These are phyloP conservation scores for Drosophila sulfurigaster DNA, from an alignment of 1,140 invertebrate species.

Conservation along the genomic window DNA sequence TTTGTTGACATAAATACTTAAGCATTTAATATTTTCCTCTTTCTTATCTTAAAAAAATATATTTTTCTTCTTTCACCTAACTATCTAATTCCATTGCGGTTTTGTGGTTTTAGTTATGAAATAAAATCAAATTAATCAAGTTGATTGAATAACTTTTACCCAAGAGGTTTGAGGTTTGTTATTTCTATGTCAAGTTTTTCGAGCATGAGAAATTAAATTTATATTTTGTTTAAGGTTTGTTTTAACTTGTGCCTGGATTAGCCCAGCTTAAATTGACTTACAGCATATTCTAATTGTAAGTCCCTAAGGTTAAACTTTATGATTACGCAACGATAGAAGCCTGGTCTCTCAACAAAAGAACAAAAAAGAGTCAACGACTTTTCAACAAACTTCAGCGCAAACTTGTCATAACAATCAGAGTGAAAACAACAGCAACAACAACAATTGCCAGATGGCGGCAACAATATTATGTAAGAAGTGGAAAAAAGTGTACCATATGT, in stretches of 20 bases:
- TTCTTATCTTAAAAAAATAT: too few species aligned
- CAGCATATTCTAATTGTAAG: background rate
- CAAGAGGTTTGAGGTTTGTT: background rate
- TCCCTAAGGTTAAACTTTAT: background rate
- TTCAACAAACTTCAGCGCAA: constrained; percentile 5
- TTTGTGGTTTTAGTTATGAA: background rate
- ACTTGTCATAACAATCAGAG: constrained; percentile 26
- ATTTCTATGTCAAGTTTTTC: background rate
- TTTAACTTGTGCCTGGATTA: background rate
- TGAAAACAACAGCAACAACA: constrained; percentile 5
- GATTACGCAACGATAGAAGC: constrained; percentile 4
- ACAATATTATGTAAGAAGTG: constrained; percentile 23
- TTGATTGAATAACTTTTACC: background rate
- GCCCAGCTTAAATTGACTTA: constrained; percentile 3
- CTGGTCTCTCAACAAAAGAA: background rate
- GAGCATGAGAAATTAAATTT: background rate
- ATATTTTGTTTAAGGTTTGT: background rate
- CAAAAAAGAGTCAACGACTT: constrained; percentile 6
- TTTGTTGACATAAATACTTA: background rate
- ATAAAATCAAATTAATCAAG: background rate
- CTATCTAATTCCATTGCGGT: background rate
- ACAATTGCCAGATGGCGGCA: constrained; percentile 25
- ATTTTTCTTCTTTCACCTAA: too few species aligned
- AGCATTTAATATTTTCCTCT: too few species aligned
- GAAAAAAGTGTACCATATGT: constrained; percentile 29